Conservation (phyloP, 2,888 invertebrate genomes). For the Girardia tigrina region DNA sequence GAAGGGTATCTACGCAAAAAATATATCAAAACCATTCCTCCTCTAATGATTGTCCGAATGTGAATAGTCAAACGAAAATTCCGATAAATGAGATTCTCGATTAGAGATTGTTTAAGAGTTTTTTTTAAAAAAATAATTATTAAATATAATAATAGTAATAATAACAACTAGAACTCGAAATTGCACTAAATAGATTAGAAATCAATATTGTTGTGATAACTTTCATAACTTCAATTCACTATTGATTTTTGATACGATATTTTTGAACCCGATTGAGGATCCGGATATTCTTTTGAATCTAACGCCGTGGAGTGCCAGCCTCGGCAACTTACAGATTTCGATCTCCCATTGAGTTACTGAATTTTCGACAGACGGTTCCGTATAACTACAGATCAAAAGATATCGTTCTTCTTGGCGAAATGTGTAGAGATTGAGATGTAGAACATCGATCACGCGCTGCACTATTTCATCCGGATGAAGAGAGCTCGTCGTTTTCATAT, state of each 20-base stretch:
- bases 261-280: slow-evolving; percentile 52
- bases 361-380: slow-evolving; percentile 84
- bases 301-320: slow-evolving; percentile 91
- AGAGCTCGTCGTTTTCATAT: slow-evolving; percentile 98
- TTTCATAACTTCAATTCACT: slow-evolving; percentile 37
- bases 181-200: background rate
- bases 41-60: too few relatives aligned
- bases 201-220: too few relatives aligned
- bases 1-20: too few relatives aligned
- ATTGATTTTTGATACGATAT: slow-evolving; percentile 37
- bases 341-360: slow-evolving; percentile 64
- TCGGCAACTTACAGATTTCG: slow-evolving; percentile 79
- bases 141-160: background rate
- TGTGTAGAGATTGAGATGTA: slow-evolving; percentile 97
- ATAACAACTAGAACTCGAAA: background rate
- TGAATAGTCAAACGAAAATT: too few relatives aligned
- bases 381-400: slow-evolving; percentile 72
- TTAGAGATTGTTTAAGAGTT: too few relatives aligned
- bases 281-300: slow-evolving; percentile 59
- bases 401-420: slow-evolving; percentile 97
- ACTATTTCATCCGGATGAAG: slow-evolving; percentile 93
- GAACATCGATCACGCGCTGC: slow-evolving; percentile 86
- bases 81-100: too few relatives aligned
- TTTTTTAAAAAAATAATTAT: too few relatives aligned
- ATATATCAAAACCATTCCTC: too few relatives aligned